Evolutionary conservation across 2,888 invertebrate species (phyloP).

Genomic region (Drosophila pullipes): DNA sequence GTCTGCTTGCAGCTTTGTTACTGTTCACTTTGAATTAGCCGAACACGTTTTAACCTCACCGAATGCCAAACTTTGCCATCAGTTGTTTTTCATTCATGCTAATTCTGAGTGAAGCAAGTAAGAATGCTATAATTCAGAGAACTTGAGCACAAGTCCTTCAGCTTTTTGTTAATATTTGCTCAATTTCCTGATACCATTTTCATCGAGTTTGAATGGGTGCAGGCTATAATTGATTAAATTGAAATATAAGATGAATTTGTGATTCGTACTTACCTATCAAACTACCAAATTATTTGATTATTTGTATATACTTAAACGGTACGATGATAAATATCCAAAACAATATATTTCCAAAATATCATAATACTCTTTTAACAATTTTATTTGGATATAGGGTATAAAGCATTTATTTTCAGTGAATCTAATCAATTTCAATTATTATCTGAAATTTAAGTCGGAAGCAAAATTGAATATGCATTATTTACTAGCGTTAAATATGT

Average conservation of each 20-base stretch:
- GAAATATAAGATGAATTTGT: not conserved
- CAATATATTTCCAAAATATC: not conserved
- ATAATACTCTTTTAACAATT: not conserved
- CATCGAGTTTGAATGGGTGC: not conserved
- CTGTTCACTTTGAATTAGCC: no score
- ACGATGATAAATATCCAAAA: not conserved
- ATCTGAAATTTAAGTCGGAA: not conserved
- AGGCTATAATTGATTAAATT: constrained; percentile 16
- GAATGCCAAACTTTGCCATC: not conserved
- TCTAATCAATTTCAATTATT: constrained; percentile 1
- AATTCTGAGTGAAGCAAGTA: not conserved
- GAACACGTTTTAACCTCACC: not conserved
- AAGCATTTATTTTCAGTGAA: constrained; percentile 1
- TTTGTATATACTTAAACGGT: not conserved
- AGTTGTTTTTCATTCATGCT: not conserved
- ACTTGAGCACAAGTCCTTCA: not conserved
- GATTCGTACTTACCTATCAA: not conserved
- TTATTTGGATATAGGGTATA: not conserved
- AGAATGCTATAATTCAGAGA: not conserved
- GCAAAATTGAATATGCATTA: not conserved
- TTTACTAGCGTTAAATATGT: not conserved
- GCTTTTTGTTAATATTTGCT: not conserved
- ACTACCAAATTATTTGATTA: not conserved
- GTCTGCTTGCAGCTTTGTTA: not conserved
- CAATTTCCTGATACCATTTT: not conserved